These are phyloP conservation scores for Myripristis jacobus DNA, from an alignment of 2,797 vertebrate species.

Conservation along the genomic window DNA sequence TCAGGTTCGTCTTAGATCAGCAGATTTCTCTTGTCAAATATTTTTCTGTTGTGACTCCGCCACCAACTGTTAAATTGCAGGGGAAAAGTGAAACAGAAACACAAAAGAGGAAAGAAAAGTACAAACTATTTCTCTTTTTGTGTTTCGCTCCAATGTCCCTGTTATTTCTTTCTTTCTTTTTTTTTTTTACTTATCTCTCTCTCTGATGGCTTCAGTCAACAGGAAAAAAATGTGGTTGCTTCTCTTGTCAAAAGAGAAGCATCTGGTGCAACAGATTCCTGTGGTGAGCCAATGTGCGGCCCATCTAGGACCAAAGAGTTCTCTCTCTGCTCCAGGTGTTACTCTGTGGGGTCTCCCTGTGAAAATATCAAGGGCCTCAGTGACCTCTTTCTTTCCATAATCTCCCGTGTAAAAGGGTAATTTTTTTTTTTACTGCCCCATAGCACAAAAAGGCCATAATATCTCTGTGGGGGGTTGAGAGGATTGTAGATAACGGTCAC, in stretches of 20 bases:
- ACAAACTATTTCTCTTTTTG: conserved; percentile 28
- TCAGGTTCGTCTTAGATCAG: conserved; percentile 47
- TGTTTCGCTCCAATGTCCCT: conserved; percentile 41
- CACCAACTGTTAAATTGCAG: conserved; percentile 63
- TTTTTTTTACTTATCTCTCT: background rate
- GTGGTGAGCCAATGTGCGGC: conserved; percentile 1
- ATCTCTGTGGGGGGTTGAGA: conserved; percentile 30
- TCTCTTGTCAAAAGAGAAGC: conserved; percentile 33
- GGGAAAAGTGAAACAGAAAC: conserved; percentile 40
- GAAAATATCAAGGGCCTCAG: conserved; percentile 22
- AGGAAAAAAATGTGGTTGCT: conserved; percentile 16
- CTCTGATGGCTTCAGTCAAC: conserved; percentile 29
- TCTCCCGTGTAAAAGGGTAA: conserved; percentile 11
- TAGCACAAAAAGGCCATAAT: conserved; percentile 22
- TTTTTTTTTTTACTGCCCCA: conserved; percentile 13
- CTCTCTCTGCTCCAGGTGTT: conserved; percentile 21
- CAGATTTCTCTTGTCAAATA: conserved; percentile 44
- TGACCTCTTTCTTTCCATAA: conserved; percentile 19
- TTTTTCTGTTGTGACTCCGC: conserved; percentile 36
- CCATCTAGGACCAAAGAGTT: background rate
- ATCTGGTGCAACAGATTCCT: background rate
- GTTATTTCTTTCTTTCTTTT: conserved; percentile 32
- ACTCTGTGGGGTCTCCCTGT: conserved; percentile 15
- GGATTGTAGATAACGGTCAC: conserved; percentile 41
- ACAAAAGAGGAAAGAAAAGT: conserved; percentile 4